phyloP scores from a whole-genome alignment of 2,113 vertebrate species.

The Dryoscopus gambensis region DNA sequence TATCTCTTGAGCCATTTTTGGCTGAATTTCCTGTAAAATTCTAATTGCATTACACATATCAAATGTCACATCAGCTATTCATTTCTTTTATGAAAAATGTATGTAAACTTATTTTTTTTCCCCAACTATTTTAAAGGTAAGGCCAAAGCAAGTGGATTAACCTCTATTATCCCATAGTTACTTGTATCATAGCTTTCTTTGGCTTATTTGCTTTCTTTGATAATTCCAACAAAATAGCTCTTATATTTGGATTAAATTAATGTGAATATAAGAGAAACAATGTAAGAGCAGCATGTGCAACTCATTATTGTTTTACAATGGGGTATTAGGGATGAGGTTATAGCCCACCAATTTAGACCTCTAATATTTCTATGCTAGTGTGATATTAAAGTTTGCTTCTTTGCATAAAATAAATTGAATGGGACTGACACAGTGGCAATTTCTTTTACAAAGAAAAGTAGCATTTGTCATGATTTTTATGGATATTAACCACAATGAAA shows the following conservation, averaged over 20 bases:
- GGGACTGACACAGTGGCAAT: neutral
- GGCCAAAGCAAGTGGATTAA: neutral
- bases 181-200: conserved; percentile 19
- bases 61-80: neutral
- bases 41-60: neutral
- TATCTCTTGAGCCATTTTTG: neutral
- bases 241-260: conserved; percentile 59
- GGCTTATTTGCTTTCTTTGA: conserved; percentile 6
- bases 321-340: conserved; percentile 40
- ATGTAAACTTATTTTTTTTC: neutral
- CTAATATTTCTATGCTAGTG: neutral
- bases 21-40: neutral
- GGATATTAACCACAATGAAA: neutral
- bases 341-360: conserved; percentile 54
- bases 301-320: conserved; percentile 15
- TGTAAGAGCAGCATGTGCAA: conserved; percentile 39
- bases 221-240: conserved; percentile 25
- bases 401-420: conserved; percentile 37
- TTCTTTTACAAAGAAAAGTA: conserved; percentile 28
- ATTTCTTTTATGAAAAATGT: neutral
- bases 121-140: neutral
- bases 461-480: neutral
- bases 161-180: neutral
- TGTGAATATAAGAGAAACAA: conserved; percentile 40
- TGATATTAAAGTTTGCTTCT: conserved; percentile 34